Evolutionary conservation across 2,888 invertebrate genomes (phyloP), one percentile per base, ranked within the genome.

Genomic region (Cheilosia impressa): DNA sequence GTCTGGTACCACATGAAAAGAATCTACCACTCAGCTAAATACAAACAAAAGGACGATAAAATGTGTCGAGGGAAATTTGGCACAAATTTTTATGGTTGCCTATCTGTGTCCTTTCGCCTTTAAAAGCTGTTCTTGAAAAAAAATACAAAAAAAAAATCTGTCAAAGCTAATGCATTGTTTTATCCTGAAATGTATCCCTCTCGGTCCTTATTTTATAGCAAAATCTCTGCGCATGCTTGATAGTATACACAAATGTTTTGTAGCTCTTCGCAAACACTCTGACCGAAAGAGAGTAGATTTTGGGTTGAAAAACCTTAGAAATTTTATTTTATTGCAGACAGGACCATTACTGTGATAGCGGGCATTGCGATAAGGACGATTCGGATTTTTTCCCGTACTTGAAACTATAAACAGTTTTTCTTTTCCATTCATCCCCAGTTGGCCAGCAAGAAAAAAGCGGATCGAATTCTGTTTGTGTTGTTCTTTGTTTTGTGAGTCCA

Each of bases 321-420:
- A 65, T 50, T 45, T 50, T 31, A 2, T 60, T 77, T 65, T 71
- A 69, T 71, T 76, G 53, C 34, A 57, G 80, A 71, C 63, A 69
- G 58, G 47, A 65, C 76, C 80, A 84, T 80, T 84, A 80, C 84
- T 84, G 80, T 84, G 84, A 84, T 84, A 84, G 84, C 84, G 69
- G 75, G 84, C 84, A 45, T 50, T 58, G 80, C 69, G 84, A 80
- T 66, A 80, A 84, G 65, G 57, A 75, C 80, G 60, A 60, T 55
- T 71, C 63, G 45, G 69, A 43, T 43, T 62, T 47, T 47, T 10
- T 19, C 41, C 47, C 10, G 57, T 47, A 55, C 22, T 43, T 55
- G 47, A 75, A 53, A 53, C 62, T 69, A 72, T 62, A 72, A 60
- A 80, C 58, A 65, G 73, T 73, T 79, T 52, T 45, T 0, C 24